These are phyloP conservation scores for Drosophila pseudotalamancana DNA, from an alignment of 2,888 invertebrate species.

Conservation along the genomic window DNA sequence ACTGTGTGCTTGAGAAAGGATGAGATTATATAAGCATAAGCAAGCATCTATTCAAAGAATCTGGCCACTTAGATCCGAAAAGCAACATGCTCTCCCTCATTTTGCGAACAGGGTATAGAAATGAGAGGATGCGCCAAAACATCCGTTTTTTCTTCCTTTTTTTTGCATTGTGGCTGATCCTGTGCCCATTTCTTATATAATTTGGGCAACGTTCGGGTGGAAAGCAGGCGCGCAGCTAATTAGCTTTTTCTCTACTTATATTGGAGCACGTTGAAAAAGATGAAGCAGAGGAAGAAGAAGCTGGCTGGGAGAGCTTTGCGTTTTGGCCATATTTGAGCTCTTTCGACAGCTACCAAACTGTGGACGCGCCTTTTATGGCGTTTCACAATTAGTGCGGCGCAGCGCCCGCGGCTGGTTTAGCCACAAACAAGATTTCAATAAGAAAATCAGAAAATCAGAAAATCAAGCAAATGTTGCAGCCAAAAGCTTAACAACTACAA, in stretches of 20 bases:
- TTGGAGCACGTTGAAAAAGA: conserved; percentile 62
- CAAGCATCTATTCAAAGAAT: no score
- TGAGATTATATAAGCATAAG: no score
- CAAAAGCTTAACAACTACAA: conserved; percentile 44
- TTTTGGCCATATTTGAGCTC: conserved; percentile 20
- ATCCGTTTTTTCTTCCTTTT: conserved; percentile 67
- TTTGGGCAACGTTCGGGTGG: conserved; percentile 33
- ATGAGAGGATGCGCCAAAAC: conserved; percentile 37
- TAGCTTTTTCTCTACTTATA: conserved; percentile 50
- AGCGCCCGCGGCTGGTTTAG: conserved; percentile 64
- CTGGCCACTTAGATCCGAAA: neutral
- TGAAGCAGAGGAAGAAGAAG: no score
- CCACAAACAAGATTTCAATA: conserved; percentile 74
- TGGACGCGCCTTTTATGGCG: conserved; percentile 56
- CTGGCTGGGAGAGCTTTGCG: neutral
- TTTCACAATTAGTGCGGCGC: conserved; percentile 76
- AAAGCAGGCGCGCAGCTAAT: conserved; percentile 67
- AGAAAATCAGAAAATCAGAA: conserved; percentile 59
- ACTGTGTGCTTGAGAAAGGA: no score
- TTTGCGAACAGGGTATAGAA: neutral
- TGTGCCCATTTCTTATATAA: conserved; percentile 13
- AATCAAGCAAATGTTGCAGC: conserved; percentile 59
- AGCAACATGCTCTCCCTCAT: neutral
- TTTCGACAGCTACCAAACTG: neutral
- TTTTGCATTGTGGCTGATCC: conserved; percentile 69